Percentiles rank a stretch among this genome's conserved stretches.
These are phyloP conservation scores for Cydia amplana DNA, from an alignment of 1,140 invertebrate species.

Conservation along the genomic window DNA sequence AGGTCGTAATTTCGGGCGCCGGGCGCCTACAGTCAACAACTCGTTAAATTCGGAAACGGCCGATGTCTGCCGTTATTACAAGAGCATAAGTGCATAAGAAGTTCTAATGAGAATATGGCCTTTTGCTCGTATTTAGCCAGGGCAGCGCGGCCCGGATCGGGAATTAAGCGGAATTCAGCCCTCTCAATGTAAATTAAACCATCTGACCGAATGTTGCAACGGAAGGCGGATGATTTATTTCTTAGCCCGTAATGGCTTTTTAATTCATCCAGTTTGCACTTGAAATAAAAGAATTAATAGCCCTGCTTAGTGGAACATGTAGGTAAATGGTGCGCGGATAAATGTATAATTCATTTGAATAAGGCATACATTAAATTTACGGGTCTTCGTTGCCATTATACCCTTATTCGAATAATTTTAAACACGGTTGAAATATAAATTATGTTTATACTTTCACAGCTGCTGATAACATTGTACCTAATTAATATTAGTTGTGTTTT, in stretches of 20 bases:
- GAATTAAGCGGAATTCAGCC: conserved; percentile 43
- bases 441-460: not conserved
- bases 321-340: not conserved
- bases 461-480: not conserved
- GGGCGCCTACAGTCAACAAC: conserved; percentile 45
- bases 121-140: not conserved
- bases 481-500: not conserved
- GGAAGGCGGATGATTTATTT: conserved; percentile 49
- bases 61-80: not conserved
- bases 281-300: conserved; percentile 32
- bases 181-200: conserved; percentile 51
- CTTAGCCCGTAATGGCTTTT: conserved; percentile 43
- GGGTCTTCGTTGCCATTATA: conserved; percentile 7
- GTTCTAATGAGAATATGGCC: not conserved
- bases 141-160: conserved; percentile 35
- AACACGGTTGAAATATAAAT: not conserved
- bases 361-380: conserved; percentile 19
- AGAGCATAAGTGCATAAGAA: not conserved
- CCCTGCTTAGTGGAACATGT: conserved; percentile 25
- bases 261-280: conserved; percentile 39
- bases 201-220: conserved; percentile 49
- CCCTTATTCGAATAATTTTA: conserved; percentile 7
- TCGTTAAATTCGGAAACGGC: conserved; percentile 45
- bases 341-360: conserved; percentile 15
- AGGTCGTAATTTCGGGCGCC: conserved; percentile 35